phyloP scores from a whole-genome alignment of 1,140 invertebrate species.

The Lordiphosa mommai region DNA sequence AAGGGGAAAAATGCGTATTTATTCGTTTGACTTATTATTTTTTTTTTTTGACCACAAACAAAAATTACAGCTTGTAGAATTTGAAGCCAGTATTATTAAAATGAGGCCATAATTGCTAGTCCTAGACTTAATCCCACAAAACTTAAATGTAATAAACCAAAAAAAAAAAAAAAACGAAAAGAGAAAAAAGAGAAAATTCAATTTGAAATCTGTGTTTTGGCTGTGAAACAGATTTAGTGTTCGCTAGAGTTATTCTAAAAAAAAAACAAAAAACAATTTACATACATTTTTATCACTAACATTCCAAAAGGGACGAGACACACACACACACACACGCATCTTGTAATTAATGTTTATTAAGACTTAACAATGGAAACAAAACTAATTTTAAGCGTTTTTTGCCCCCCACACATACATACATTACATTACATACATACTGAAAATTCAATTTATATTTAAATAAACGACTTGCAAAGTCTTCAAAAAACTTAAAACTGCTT shows the following conservation, averaged over 20 bases:
- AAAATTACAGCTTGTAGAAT: conserved; percentile 1
- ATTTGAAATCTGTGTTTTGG: conserved; percentile 76
- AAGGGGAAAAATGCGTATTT: conserved; percentile 17
- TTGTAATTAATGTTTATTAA: conserved; percentile 24
- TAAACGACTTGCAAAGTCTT: conserved; percentile 49
- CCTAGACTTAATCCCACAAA: conserved; percentile 35
- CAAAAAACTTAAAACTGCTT: conserved; percentile 16
- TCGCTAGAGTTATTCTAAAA: conserved; percentile 43
- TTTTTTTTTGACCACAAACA: neutral
- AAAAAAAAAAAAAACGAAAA: conserved; percentile 5
- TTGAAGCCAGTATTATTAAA: conserved; percentile 6
- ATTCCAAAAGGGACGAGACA: conserved; percentile 2
- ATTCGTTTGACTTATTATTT: neutral
- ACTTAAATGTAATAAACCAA: conserved; percentile 9
- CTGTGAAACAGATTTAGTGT: conserved; percentile 79
- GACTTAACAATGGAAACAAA: conserved; percentile 16
- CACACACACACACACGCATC: conserved; percentile 13
- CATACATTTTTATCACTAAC: conserved; percentile 18
- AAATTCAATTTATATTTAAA: conserved; percentile 44
- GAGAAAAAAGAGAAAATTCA: neutral
- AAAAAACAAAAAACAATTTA: conserved; percentile 12
- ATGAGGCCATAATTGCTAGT: conserved; percentile 40
- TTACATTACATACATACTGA: conserved; percentile 20
- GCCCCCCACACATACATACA: conserved; percentile 21
- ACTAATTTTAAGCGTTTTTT: conserved; percentile 56